Evolutionary conservation across 2,888 invertebrate species (phyloP).

Genomic region (Mimachlamys varia): DNA sequence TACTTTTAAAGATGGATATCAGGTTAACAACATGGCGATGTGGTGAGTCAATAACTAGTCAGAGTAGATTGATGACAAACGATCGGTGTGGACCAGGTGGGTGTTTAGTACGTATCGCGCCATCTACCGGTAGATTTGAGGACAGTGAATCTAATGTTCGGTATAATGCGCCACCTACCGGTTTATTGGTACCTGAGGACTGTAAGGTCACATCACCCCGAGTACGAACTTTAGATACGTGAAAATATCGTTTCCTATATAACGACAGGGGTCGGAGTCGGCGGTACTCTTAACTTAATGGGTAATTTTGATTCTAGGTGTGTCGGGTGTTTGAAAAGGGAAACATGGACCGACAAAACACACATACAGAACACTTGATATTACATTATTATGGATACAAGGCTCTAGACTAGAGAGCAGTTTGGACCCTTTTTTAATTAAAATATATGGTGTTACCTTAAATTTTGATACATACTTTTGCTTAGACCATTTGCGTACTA

Average conservation of each 20-base stretch:
- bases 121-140: neutral
- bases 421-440: neutral
- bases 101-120: neutral
- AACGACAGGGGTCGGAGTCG: neutral
- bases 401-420: neutral
- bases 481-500: neutral
- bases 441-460: too few relatives aligned
- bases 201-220: neutral
- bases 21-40: neutral
- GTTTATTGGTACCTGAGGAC: neutral
- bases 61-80: neutral
- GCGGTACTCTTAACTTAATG: neutral
- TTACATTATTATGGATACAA: neutral
- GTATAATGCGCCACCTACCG: neutral
- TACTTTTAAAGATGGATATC: neutral
- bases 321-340: neutral
- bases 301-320: neutral
- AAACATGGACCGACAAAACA: neutral
- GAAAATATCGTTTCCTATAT: neutral
- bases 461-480: too few relatives aligned
- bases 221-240: neutral
- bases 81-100: neutral
- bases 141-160: neutral
- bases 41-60: slow-evolving; percentile 5
- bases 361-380: neutral